Conservation (phyloP, 2,888 invertebrate species). For the Trimorus sp. region DNA sequence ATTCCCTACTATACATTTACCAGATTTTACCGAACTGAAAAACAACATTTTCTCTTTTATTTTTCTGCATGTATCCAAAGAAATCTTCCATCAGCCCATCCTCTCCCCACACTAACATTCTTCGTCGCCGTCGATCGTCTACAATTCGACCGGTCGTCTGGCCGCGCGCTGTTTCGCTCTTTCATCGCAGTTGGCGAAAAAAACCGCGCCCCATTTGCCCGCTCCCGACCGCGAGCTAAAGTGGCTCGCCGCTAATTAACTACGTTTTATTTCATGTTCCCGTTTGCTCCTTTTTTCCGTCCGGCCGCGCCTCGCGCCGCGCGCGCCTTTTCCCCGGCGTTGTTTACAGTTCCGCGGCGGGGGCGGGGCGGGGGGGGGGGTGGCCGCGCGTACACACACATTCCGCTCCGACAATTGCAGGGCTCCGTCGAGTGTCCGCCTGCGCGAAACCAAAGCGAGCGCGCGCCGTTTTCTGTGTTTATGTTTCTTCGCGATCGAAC, state of each 20-base stretch:
- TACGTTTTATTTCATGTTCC: constrained; percentile 76
- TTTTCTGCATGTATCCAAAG: no score
- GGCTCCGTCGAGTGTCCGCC: constrained; percentile 48
- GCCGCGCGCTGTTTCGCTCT: constrained; percentile 68
- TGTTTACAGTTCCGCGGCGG: constrained; percentile 3
- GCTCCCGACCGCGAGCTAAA: constrained; percentile 74
- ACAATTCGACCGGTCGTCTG: constrained; percentile 63
- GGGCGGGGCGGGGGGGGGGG: no score
- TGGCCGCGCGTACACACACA: no score
- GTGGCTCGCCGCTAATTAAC: constrained; percentile 79
- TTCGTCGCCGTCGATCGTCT: constrained; percentile 63
- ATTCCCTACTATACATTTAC: no score
- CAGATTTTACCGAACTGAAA: no score
- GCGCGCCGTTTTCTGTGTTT: constrained; percentile 32
- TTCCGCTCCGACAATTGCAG: constrained; percentile 30
- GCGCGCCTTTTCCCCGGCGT: constrained; percentile 51
- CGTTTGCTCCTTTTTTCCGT: constrained; percentile 44
- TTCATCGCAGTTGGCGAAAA: constrained; percentile 70
- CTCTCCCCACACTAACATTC: constrained; percentile 56
- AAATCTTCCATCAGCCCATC: constrained; percentile 21
- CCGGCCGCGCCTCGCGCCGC: constrained; percentile 31
- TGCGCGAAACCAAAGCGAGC: constrained; percentile 40
- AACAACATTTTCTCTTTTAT: no score
- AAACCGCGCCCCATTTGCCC: constrained; percentile 73
- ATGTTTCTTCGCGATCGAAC: constrained; percentile 61